phyloP scores from a whole-genome alignment of 2,113 vertebrate species.

The Bolborhynchus lineola region DNA sequence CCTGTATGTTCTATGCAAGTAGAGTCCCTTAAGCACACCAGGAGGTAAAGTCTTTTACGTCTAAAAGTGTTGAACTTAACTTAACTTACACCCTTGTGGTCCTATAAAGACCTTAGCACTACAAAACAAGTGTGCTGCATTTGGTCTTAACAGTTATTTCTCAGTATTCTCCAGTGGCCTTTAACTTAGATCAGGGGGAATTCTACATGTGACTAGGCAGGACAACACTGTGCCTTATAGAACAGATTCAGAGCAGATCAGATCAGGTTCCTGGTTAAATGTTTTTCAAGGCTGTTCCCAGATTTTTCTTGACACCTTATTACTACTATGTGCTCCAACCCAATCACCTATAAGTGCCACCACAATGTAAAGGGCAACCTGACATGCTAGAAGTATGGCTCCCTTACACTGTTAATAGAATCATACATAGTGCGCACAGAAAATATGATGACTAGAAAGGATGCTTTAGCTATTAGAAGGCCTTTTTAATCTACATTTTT shows the following conservation, averaged over 20 bases:
- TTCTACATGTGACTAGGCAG: accelerated
- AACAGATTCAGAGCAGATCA: background rate
- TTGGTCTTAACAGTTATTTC: background rate
- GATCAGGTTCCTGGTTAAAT: background rate
- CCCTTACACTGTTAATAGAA: background rate
- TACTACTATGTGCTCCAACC: background rate
- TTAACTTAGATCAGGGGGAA: background rate
- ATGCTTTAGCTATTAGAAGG: background rate
- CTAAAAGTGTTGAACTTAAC: background rate
- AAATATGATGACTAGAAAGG: background rate
- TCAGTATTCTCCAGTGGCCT: background rate
- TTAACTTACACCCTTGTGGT: background rate
- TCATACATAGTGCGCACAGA: background rate
- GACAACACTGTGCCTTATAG: background rate
- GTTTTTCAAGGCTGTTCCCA: background rate
- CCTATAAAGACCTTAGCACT: background rate
- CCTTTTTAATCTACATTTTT: background rate
- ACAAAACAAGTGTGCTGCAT: background rate
- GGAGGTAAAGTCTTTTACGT: background rate
- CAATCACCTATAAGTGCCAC: background rate
- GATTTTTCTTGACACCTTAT: background rate
- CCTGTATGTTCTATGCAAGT: background rate
- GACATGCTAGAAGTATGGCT: background rate
- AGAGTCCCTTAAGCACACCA: background rate
- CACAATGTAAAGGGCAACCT: background rate